phyloP scores from a whole-genome alignment of 2,797 vertebrate genomes.

The Sphenopsis melanotis region DNA sequence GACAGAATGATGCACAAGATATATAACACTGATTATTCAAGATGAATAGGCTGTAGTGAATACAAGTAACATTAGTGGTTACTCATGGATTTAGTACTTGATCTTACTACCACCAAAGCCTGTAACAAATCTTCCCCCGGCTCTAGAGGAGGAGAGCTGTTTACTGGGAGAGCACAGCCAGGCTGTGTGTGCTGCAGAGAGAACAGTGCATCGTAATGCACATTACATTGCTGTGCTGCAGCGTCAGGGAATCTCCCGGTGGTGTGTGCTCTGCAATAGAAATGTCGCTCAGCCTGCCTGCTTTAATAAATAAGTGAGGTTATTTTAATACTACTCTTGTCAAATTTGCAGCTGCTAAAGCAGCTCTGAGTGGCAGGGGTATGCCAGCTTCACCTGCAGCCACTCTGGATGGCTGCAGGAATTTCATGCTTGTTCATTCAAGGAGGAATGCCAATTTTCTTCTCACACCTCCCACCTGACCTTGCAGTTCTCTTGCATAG shows the following conservation, averaged over 20 bases:
- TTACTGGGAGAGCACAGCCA: neutral
- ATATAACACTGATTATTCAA: neutral
- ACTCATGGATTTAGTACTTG: neutral
- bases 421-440: neutral
- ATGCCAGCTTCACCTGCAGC: neutral
- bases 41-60: neutral
- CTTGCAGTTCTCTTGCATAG: neutral
- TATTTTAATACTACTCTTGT: neutral
- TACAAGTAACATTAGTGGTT: neutral
- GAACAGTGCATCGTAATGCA: neutral
- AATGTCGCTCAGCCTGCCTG: neutral
- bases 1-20: neutral
- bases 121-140: neutral
- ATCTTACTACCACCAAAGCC: neutral
- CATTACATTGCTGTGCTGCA: neutral
- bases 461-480: neutral
- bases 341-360: neutral
- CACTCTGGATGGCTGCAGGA: neutral
- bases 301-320: neutral
- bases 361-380: neutral
- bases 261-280: neutral
- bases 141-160: neutral
- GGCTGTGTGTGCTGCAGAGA: neutral
- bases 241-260: neutral
- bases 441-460: neutral